Evolutionary conservation across 1,140 invertebrate species (phyloP), one percentile per base, ranked within the genome.

Genomic region (Aphaenogaster floridana): DNA sequence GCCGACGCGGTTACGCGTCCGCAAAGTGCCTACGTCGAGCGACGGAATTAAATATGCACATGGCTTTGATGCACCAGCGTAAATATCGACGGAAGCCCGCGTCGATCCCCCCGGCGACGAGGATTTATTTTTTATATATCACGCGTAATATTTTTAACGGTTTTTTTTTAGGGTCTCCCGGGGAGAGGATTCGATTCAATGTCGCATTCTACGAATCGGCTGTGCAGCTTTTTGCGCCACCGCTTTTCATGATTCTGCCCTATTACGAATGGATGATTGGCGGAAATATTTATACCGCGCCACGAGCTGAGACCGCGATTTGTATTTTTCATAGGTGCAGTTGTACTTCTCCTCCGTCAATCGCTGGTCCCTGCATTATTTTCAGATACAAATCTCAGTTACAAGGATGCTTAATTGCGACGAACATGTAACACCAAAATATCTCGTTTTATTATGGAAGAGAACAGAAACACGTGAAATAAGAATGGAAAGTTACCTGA

Each of bases 41-140:
- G 3, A 8, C 45, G 45, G 34, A 80, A 80, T 80, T 80, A 80
- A 80, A 80, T 80, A 80, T 80, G 61, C 45, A 80, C 34, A 39
- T 50, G 17, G 59, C 61, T 66, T 63, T 79, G 28, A 79, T 52
- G 61, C 61, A 52, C 28, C 13, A n/a, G 76, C 57, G 61, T 52
- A 68, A 61, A 80, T 79, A 52, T 68, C 45, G 61, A 80, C 17
- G 39, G 39, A 45, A 52, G 34, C 50, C 21, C 21, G 15, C 36
- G 36, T 74, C n/a, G 17, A 63, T 45, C 8, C 61, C 61, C 21
- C 13, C 21, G 17, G 7, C 42, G 36, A 9, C 42, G n/a, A 21
- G 5, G 13, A 66, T 66, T 66, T 68, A 68, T 34, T 64, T 50
- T 64, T 66, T 66, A 3, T 59, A 39, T 39, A 21, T 52, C 61